Conservation (phyloP, 2,888 invertebrate species). For the Mythimna loreyi region DNA sequence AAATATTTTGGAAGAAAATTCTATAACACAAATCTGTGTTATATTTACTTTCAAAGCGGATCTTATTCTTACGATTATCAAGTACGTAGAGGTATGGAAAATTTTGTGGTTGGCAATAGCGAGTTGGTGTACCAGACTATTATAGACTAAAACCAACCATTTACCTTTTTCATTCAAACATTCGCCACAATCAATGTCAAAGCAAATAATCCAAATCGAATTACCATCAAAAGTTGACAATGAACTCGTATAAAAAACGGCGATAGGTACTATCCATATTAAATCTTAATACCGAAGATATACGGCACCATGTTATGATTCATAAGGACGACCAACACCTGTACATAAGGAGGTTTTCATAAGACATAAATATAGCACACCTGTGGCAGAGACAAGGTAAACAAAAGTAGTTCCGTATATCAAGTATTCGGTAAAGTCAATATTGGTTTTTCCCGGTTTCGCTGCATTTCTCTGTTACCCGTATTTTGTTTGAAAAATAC, state of each 20-base stretch:
- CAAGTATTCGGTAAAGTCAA: conserved; percentile 36
- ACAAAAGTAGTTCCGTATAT: conserved; percentile 39
- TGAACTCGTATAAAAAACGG: conserved; percentile 38
- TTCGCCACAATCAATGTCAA: not conserved
- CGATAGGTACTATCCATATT: conserved; percentile 34
- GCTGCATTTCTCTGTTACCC: not conserved
- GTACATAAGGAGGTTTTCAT: conserved; percentile 37
- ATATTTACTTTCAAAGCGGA: too few species aligned
- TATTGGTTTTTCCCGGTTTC: conserved; percentile 37
- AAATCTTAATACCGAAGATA: conserved; percentile 49
- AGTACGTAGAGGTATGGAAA: too few species aligned
- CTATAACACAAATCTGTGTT: too few species aligned
- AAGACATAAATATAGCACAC: conserved; percentile 42
- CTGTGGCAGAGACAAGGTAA: conserved; percentile 39
- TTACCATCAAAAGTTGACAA: conserved; percentile 26
- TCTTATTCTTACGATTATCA: too few species aligned
- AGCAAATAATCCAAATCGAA: conserved; percentile 7
- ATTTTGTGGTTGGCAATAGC: too few species aligned
- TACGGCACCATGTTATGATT: conserved; percentile 55
- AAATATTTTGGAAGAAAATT: too few species aligned
- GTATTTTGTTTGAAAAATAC: conserved; percentile 5
- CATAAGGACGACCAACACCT: conserved; percentile 50
- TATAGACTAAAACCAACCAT: too few species aligned
- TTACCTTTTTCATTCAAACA: too few species aligned
- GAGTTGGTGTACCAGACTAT: too few species aligned